Percentiles rank a stretch among this genome's conserved stretches.
phyloP scores from a whole-genome alignment of 64 coral and sea anemone species.

The Trachythela sp. region DNA sequence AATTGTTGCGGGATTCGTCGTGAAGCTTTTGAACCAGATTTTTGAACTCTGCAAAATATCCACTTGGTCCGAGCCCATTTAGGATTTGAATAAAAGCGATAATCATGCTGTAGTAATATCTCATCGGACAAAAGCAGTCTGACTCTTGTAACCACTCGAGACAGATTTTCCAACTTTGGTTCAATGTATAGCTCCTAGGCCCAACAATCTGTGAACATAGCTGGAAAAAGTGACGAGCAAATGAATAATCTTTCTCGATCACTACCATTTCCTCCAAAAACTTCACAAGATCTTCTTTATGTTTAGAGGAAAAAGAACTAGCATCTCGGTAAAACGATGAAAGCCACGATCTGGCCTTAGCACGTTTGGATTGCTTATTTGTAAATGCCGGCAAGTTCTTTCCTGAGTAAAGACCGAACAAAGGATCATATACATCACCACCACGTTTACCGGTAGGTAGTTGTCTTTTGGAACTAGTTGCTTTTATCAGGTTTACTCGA shows the following conservation, averaged over 20 bases:
- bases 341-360: not conserved
- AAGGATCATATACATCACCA: not conserved
- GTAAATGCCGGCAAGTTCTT: not conserved
- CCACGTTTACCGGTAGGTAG: not conserved
- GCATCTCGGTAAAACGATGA: not conserved
- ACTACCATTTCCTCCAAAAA: not conserved
- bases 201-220: slow-evolving; percentile 56
- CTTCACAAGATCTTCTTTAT: not conserved
- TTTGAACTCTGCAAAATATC: slow-evolving; percentile 29
- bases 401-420: not conserved
- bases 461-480: not conserved
- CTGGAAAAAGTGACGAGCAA: slow-evolving; percentile 60
- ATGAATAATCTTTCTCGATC: not conserved
- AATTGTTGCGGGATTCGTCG: slow-evolving; percentile 58
- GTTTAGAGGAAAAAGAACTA: not conserved
- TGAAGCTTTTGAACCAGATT: slow-evolving; percentile 17
- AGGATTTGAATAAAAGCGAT: slow-evolving; percentile 68
- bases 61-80: slow-evolving; percentile 41
- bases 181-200: slow-evolving; percentile 37
- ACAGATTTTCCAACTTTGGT: slow-evolving; percentile 44
- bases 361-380: not conserved
- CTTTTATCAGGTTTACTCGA: not conserved
- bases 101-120: slow-evolving; percentile 61
- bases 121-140: not conserved
- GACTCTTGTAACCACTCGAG: slow-evolving; percentile 39